These are phyloP conservation scores for Tenthredo distinguenda DNA, from an alignment of 2,888 invertebrate genomes.

Conservation along the genomic window DNA sequence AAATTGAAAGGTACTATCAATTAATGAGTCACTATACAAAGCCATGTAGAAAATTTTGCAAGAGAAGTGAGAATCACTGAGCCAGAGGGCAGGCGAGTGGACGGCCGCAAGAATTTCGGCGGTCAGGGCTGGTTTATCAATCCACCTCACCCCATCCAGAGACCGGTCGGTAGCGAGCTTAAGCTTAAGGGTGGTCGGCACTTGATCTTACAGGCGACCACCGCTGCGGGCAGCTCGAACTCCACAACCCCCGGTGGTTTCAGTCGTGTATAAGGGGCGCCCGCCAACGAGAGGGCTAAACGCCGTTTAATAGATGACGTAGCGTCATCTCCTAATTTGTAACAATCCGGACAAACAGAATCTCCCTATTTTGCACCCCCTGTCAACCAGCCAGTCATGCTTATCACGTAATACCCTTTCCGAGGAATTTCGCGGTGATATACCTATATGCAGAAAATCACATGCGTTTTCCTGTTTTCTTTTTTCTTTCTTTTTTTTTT, in stretches of 20 bases:
- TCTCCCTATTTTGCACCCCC: neutral
- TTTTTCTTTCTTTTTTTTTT: neutral
- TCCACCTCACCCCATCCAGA: slow-evolving; percentile 66
- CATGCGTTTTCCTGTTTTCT: neutral
- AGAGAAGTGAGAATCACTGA: slow-evolving; percentile 62
- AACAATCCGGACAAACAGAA: slow-evolving; percentile 38
- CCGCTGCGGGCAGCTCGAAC: slow-evolving; percentile 72
- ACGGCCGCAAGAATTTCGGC: slow-evolving; percentile 74
- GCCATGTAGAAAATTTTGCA: slow-evolving; percentile 36
- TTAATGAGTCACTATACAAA: neutral
- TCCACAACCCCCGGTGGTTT: slow-evolving; percentile 72
- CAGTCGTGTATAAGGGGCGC: slow-evolving; percentile 69
- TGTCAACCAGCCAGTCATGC: neutral
- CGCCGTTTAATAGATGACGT: slow-evolving; percentile 73
- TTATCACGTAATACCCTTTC: neutral
- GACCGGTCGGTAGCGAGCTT: slow-evolving; percentile 64
- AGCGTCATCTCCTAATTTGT: slow-evolving; percentile 60
- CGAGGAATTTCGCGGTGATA: neutral
- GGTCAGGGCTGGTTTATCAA: slow-evolving; percentile 74
- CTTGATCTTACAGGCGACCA: slow-evolving; percentile 75
- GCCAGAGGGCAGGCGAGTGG: slow-evolving; percentile 61
- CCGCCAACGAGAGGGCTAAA: slow-evolving; percentile 72
- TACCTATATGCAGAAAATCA: neutral
- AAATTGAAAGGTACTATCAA: neutral
- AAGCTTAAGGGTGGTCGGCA: slow-evolving; percentile 69